phyloP scores from a whole-genome alignment of 2,113 vertebrate species.

The Dasyornis broadbenti region DNA sequence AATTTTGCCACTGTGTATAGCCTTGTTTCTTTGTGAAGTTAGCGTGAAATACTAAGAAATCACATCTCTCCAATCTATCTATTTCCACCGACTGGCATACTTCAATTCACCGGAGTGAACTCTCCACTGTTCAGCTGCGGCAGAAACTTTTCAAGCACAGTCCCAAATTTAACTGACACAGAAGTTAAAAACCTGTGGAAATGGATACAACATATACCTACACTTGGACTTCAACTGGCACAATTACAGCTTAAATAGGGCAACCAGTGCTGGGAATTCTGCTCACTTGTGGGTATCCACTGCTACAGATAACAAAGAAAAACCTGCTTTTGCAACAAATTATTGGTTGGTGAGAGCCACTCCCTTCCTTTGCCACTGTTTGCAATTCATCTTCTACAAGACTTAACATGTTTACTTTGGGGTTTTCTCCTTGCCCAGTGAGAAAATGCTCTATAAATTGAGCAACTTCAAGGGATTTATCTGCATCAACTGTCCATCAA shows the following conservation, averaged over 20 bases:
- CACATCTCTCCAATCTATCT: neutral
- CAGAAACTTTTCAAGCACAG: neutral
- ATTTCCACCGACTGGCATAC: neutral
- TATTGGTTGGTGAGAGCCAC: neutral
- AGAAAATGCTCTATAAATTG: neutral
- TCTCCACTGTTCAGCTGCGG: neutral
- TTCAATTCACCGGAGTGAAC: neutral
- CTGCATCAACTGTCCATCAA: neutral
- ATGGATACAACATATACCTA: neutral
- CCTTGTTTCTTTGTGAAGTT: neutral
- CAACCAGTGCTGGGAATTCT: neutral
- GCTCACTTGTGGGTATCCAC: neutral
- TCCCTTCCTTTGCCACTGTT: slow-evolving; percentile 7
- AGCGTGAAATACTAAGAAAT: neutral
- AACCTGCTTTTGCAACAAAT: slow-evolving; percentile 8
- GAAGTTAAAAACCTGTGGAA: neutral
- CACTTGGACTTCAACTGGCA: neutral
- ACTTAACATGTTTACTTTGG: slow-evolving; percentile 9
- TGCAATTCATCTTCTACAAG: slow-evolving; percentile 21
- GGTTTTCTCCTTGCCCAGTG: neutral
- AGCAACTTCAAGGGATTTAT: neutral
- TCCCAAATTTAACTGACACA: neutral
- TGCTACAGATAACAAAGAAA: slow-evolving; percentile 9
- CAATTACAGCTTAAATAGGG: neutral
- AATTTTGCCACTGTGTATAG: neutral